Percentiles rank a stretch among this genome's conserved stretches.
Conservation (phyloP, 2,888 invertebrate genomes). For the Ophion obscuratus region DNA sequence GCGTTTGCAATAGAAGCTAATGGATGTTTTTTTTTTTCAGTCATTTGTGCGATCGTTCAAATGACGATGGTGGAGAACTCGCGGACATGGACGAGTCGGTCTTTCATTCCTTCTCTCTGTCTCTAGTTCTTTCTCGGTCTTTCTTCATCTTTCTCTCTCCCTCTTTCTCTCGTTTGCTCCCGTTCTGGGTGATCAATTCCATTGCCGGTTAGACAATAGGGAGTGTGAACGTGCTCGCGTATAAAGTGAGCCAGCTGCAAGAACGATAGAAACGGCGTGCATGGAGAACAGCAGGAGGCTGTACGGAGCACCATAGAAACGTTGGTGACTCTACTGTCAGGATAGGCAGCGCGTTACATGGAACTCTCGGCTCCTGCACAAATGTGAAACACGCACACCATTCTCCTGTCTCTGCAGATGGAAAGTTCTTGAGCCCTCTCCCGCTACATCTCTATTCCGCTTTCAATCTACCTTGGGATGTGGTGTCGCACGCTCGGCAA, state of each 20-base stretch:
- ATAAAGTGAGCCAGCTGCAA: constrained; percentile 61
- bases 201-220: constrained; percentile 61
- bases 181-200: constrained; percentile 67
- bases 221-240: constrained; percentile 58
- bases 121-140: background rate
- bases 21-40: background rate
- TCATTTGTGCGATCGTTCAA: background rate
- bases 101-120: background rate
- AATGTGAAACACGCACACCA: constrained; percentile 35
- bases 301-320: constrained; percentile 47
- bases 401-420: constrained; percentile 42
- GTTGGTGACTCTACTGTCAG: constrained; percentile 48
- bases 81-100: background rate
- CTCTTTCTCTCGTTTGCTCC: constrained; percentile 22
- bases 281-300: constrained; percentile 19
- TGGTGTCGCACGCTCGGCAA: constrained; percentile 39
- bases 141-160: background rate
- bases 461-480: constrained; percentile 21
- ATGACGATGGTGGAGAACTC: background rate
- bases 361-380: constrained; percentile 44
- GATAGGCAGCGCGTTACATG: constrained; percentile 27
- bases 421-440: constrained; percentile 45
- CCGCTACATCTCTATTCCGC: constrained; percentile 9
- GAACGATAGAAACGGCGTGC: constrained; percentile 16
- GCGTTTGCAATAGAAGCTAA: no score